A percentile compares a stretch with the other conserved stretches of the same genome.
These are phyloP conservation scores for Cephus sareptanus DNA, from an alignment of 2,888 invertebrate species.

Conservation along the genomic window DNA sequence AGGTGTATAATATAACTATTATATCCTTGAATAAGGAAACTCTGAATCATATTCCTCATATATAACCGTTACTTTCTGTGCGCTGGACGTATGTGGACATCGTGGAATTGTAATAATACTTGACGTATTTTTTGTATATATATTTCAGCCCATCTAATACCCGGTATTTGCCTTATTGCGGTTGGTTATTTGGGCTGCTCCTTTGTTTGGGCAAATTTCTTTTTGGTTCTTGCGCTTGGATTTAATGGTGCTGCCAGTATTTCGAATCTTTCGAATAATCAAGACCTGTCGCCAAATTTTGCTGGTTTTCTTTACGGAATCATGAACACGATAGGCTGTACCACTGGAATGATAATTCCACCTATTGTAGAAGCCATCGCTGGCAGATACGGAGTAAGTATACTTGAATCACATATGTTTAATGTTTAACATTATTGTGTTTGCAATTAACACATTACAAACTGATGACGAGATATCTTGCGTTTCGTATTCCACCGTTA, in stretches of 20 bases:
- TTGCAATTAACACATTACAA: too few species aligned
- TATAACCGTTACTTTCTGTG: too few species aligned
- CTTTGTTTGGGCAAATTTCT: constrained; percentile 47
- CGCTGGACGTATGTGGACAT: too few species aligned
- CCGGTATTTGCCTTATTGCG: constrained; percentile 67
- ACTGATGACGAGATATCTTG: too few species aligned
- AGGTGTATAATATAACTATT: too few species aligned
- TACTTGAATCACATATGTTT: constrained; percentile 1
- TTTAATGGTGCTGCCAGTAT: constrained; percentile 67
- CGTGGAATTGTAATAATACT: too few species aligned
- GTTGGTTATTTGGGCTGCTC: constrained; percentile 53
- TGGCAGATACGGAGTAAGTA: constrained; percentile 67
- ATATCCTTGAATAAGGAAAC: too few species aligned
- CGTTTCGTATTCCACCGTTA: too few species aligned
- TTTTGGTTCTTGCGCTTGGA: constrained; percentile 51
- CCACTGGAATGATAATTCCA: constrained; percentile 79
- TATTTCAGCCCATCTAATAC: constrained; percentile 71
- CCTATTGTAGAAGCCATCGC: constrained; percentile 75
- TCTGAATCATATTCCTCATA: too few species aligned
- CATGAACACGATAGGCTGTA: constrained; percentile 78
- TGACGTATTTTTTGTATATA: too few species aligned
- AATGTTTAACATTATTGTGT: too few species aligned
- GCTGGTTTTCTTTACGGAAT: constrained; percentile 80
- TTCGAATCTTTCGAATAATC: constrained; percentile 66
- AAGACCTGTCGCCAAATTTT: constrained; percentile 80